These are phyloP conservation scores for Cossypha caffra DNA, from an alignment of 2,797 vertebrate genomes.

Conservation along the genomic window DNA sequence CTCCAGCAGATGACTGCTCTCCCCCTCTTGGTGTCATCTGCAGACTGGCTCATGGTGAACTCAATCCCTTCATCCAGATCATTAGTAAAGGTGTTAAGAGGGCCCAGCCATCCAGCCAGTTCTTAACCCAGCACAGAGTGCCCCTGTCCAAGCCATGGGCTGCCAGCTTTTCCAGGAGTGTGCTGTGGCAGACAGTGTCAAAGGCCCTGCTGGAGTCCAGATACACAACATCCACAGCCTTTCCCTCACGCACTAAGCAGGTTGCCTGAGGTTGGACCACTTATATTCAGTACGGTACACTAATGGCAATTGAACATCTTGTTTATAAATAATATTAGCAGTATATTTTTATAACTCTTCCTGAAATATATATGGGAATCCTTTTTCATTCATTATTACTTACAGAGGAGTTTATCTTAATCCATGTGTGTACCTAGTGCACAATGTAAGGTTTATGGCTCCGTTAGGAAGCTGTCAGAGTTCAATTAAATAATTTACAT, in stretches of 20 bases:
- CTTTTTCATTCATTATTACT: neutral
- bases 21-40: accelerated
- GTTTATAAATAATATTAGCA: neutral
- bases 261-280: neutral
- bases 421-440: neutral
- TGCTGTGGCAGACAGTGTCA: accelerated
- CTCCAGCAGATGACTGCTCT: neutral
- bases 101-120: accelerated
- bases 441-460: neutral
- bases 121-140: accelerated
- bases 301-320: neutral
- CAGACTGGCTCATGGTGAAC: neutral
- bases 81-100: neutral
- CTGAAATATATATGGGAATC: neutral
- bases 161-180: neutral
- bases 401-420: slow-evolving; percentile 17
- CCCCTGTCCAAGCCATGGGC: accelerated
- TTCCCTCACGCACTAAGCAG: neutral
- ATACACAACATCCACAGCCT: neutral
- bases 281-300: neutral
- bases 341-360: neutral
- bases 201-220: neutral
- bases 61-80: accelerated
- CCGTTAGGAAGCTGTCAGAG: slow-evolving; percentile 17
- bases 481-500: slow-evolving; percentile 51